A percentile compares a stretch with the other conserved stretches of the same genome.
phyloP scores from a whole-genome alignment of 2,113 vertebrate genomes.

The Dicentrarchus labrax region DNA sequence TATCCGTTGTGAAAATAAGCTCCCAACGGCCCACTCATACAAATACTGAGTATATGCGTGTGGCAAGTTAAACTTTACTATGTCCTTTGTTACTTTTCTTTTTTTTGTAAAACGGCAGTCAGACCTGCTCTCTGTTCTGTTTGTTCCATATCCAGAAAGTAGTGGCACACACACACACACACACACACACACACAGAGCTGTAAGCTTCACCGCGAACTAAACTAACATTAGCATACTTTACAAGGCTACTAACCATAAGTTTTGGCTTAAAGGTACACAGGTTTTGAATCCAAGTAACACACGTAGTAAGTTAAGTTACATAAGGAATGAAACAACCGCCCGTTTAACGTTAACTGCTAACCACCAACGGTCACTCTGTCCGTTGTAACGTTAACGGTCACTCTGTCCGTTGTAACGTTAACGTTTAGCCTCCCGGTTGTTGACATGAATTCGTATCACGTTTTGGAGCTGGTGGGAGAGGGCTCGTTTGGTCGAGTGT shows the following conservation, averaged over 20 bases:
- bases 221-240: too few species aligned
- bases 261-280: background rate
- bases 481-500: conserved; percentile 94
- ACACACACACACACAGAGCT: too few species aligned
- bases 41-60: accelerated
- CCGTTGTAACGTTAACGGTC: background rate
- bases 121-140: background rate
- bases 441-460: conserved; percentile 90
- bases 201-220: background rate
- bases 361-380: background rate
- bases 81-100: conserved; percentile 4
- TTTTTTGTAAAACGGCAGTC: conserved; percentile 57
- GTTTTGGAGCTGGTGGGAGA: conserved; percentile 93
- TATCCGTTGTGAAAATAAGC: accelerated
- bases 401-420: too few species aligned
- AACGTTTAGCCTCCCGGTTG: background rate
- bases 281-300: too few species aligned
- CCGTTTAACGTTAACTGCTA: too few species aligned
- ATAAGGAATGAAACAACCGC: background rate
- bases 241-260: background rate
- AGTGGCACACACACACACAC: background rate
- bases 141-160: background rate
- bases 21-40: accelerated
- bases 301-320: background rate
- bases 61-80: background rate